Percentiles rank a stretch among this genome's conserved stretches.
Evolutionary conservation across 2,888 invertebrate species (phyloP).

Genomic region (Buathra laborator): DNA sequence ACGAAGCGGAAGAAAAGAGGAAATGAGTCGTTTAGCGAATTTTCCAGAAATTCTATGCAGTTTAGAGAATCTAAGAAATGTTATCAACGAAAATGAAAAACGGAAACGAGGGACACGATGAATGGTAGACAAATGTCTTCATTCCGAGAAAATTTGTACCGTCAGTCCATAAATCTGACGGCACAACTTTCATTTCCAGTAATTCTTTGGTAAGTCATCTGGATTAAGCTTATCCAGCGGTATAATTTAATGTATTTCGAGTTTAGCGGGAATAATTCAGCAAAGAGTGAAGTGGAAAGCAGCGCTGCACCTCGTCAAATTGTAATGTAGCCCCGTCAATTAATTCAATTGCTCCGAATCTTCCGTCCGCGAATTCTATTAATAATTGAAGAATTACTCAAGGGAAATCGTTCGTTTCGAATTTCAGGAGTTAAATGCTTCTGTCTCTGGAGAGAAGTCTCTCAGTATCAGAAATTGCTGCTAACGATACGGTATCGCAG

Average conservation of each 20-base stretch:
- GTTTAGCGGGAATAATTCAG: background rate
- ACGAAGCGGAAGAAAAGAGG: too few relatives aligned
- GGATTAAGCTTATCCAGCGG: too few relatives aligned
- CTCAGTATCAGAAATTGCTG: background rate
- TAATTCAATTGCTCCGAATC: conserved; percentile 18
- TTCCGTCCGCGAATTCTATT: conserved; percentile 10
- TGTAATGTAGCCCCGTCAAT: conserved; percentile 27
- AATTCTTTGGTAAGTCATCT: too few relatives aligned
- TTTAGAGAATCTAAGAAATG: too few relatives aligned
- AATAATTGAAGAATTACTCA: conserved; percentile 41
- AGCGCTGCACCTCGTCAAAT: conserved; percentile 6
- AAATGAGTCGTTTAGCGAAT: too few relatives aligned
- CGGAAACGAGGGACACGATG: too few relatives aligned
- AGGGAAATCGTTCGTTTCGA: conserved; percentile 1
- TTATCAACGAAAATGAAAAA: too few relatives aligned
- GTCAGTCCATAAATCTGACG: too few relatives aligned
- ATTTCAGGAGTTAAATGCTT: conserved; percentile 1
- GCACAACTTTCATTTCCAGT: too few relatives aligned
- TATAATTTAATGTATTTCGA: background rate
- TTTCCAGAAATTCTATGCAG: too few relatives aligned
- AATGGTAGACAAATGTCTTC: too few relatives aligned
- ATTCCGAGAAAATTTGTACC: too few relatives aligned
- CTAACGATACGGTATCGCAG: background rate
- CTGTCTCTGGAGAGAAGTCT: background rate
- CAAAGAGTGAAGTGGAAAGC: background rate